Percentiles rank a stretch among this genome's conserved stretches.
Evolutionary conservation across 2,888 invertebrate species (phyloP).

Genomic region (Ornithoptera alexandrae): DNA sequence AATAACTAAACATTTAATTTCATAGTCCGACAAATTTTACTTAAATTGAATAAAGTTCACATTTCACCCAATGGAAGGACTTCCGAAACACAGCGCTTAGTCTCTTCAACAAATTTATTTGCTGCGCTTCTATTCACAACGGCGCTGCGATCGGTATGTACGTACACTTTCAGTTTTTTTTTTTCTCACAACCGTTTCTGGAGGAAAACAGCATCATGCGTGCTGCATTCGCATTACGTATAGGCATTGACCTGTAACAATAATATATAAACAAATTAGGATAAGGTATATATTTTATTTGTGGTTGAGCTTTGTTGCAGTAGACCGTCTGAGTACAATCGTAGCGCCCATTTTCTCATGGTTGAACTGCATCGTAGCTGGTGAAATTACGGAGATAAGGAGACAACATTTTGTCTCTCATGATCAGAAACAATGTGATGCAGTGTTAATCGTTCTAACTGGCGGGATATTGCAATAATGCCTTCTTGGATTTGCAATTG

Average conservation of each 20-base stretch:
- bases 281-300: background rate
- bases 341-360: too few relatives aligned
- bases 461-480: too few relatives aligned
- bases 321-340: too few relatives aligned
- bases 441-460: too few relatives aligned
- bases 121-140: background rate
- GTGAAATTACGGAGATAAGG: too few relatives aligned
- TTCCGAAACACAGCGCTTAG: too few relatives aligned
- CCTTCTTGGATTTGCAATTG: too few relatives aligned
- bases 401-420: too few relatives aligned
- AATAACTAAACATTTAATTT: conserved; percentile 50
- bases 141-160: conserved; percentile 4
- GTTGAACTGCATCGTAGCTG: too few relatives aligned
- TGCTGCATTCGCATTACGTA: conserved; percentile 28
- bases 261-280: conserved; percentile 7
- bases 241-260: conserved; percentile 40
- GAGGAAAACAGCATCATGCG: conserved; percentile 25
- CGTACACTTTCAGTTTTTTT: conserved; percentile 1
- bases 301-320: background rate
- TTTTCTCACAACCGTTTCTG: conserved; percentile 26
- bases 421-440: too few relatives aligned
- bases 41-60: background rate
- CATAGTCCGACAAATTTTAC: background rate
- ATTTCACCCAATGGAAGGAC: conserved; percentile 3
- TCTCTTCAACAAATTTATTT: too few relatives aligned